Base-by-base conservation (phyloP, 2,797 vertebrate species). In the Ambastaia sidthimunki region DNA sequence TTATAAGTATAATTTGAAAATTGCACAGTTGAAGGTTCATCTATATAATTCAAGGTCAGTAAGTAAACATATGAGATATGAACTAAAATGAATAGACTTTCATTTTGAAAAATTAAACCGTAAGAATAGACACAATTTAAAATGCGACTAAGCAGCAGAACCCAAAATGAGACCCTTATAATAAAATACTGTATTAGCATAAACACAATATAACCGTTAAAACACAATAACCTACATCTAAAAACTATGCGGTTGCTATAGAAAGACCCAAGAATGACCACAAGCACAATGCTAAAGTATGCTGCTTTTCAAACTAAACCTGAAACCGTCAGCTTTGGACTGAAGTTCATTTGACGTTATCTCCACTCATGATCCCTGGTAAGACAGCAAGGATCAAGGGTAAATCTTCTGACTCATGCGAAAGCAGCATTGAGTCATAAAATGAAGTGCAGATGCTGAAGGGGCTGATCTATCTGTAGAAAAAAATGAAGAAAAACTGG, bases 381-480 rank as follows among this genome's bases (percentile, higher is more conserved):
- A 37, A 47, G 4, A 10, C 41, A 21, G 48, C 50, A 59, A 41
- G 41, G 41, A 54, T 52, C 19, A 47, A n/a, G 37, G 28, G 34
- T 15, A 77, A 60, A 28, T 25, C 75, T 68, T 31, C 41, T 12
- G 34, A 71, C 66, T 77, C 18, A n/a, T 50, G 21, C 19, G 50
- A 60, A 73, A 73, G 62, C 62, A 52, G 18, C 25, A 4, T 69
- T 68, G 44, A 79, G 16, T 66, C 52, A 59, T 18, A 63, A 55
- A 55, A 48, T 60, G 25, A 28, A 48, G 60, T 72, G 74, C 28
- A 13, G 68, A 57, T 19, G 37, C 37, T 65, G 9, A 71, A 12
- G 57, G 37, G 66, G 21, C n/a, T 4, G 11, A 72, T 19, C 23
- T 19, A 76, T 69, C 81, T 82, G 76, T 71, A 73, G 21, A 28